phyloP scores from a whole-genome alignment of 1,140 invertebrate genomes.

The Patella vulgata region DNA sequence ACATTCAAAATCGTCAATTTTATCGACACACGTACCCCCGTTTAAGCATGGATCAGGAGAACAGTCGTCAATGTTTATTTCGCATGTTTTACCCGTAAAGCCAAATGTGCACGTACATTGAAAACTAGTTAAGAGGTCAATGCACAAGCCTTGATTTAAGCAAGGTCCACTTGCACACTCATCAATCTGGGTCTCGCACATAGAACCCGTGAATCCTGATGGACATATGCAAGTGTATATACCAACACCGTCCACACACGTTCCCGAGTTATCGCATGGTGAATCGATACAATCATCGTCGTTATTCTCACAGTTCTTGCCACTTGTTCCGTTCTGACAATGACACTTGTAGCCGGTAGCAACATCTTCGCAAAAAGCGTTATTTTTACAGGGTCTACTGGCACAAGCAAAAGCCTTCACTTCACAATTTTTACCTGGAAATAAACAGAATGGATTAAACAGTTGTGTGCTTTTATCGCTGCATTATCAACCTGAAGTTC shows the following conservation, averaged over 20 bases:
- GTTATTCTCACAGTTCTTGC: conserved; percentile 59
- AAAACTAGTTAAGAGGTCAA: conserved; percentile 25
- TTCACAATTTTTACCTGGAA: neutral
- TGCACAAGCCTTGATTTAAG: neutral
- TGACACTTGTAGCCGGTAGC: conserved; percentile 12
- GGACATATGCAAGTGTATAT: conserved; percentile 88
- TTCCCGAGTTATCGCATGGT: conserved; percentile 40
- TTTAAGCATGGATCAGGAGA: conserved; percentile 1
- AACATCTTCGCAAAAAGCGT: conserved; percentile 4
- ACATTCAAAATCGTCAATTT: neutral
- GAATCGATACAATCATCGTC: conserved; percentile 70
- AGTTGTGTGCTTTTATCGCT: neutral
- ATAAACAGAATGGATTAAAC: neutral
- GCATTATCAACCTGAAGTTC: neutral
- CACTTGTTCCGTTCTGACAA: conserved; percentile 67
- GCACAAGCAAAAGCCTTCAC: conserved; percentile 13
- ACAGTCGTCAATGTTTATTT: conserved; percentile 35
- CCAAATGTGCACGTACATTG: conserved; percentile 49
- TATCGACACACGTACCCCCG: neutral
- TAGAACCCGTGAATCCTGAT: conserved; percentile 83
- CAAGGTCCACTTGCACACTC: conserved; percentile 22
- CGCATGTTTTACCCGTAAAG: conserved; percentile 17
- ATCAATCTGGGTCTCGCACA: conserved; percentile 40
- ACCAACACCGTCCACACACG: conserved; percentile 72
- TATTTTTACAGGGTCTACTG: conserved; percentile 9